Base-by-base conservation (phyloP, 2,888 invertebrate genomes). In the Amiota communis region DNA sequence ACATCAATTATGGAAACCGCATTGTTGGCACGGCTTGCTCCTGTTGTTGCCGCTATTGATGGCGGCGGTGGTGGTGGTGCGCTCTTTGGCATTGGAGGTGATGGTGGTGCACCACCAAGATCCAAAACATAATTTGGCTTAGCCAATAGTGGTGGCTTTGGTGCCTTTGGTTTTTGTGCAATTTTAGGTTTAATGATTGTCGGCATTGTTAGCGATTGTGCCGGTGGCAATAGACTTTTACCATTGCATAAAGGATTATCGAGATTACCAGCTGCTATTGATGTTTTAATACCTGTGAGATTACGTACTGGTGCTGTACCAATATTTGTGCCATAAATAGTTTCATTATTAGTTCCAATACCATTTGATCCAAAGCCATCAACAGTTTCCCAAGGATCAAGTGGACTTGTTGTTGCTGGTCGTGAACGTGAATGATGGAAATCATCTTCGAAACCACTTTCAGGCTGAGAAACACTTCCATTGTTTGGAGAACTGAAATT, bases 361-460 rank as follows among this genome's bases (percentile, higher is more conserved):
- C 72, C 8, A 23, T 47, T 75, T 13, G 64, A 63, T 11, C 75
- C 74, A 64, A 79, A 79, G 17, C 73, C 80, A 61, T 87, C 86
- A 12, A 89, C 80, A 89, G 81, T 86, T 71, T 89, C 89, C 89
- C 90, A 90, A 0, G 90, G 89, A 82, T 89, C 90, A 1, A 86
- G 72, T 0, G 89, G 89, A 77, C 88, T 89, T 53, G 87, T 86
- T 13, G 89, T 87, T 11, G 87, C 81, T 13, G 88, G 87, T 86
- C 95, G 94, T 20, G 88, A 87, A 13, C 87, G 81, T 9, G 78
- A 75, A 23, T 75, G 77, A 59, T 83, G 81, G 87, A 95, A 95
- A 87, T 96, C 95, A 90, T 95, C 96, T 88, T 96, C 96, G 86
- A 96, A 96, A 4, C 95, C 94, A 89, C 94, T 94, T 86, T 95